Base-by-base conservation (phyloP, 2,888 invertebrate genomes). In the Andrena praecox region DNA sequence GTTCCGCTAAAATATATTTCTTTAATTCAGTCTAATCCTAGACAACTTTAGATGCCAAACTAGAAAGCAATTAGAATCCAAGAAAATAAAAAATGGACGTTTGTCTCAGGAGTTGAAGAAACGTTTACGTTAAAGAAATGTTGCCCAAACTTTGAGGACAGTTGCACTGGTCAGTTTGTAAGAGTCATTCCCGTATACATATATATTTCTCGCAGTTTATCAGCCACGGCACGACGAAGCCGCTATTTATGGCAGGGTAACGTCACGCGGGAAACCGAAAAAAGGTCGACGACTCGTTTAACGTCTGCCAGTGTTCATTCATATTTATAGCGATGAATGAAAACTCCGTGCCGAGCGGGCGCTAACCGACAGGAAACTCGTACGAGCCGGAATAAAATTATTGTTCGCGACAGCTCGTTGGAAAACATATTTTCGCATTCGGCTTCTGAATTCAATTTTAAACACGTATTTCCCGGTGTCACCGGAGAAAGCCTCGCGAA, bases 251-350 rank as follows among this genome's bases (percentile, higher is more conserved):
- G 68, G 52, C 31, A 12, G 35, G 16, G 59, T 42, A 48, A 48
- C 64, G 73, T 69, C 62, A 50, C 72, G 62, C 54, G 66, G 64
- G 54, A 79, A 76, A 79, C 74, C 77, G 76, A 74, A 81, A 81
- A 83, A 81, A 79, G 85, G 76, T 66, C 70, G 79, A 67, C 77
- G 74, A 77, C 82, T 80, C 79, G 77, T 82, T 87, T 70, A 69
- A 72, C 70, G 68, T 29, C 67, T 31, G 29, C 63, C 76, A 54
- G 56, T 76, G 80, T 80, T 83, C 85, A 77, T 87, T 86, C 87
- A 82, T 87, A 87, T 86, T 86, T 82, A 87, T 85, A 85, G 77
- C 84, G 79, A 77, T 86, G 86, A 86, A 87, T 87, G 86, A 76
- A 86, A 83, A 82, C 77, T 83, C 56, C 70, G 82, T 70, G 77